Evolutionary conservation across 92 coral and sea anemone species (phyloP).

Genomic region (Parazoanthus atlanticus): DNA sequence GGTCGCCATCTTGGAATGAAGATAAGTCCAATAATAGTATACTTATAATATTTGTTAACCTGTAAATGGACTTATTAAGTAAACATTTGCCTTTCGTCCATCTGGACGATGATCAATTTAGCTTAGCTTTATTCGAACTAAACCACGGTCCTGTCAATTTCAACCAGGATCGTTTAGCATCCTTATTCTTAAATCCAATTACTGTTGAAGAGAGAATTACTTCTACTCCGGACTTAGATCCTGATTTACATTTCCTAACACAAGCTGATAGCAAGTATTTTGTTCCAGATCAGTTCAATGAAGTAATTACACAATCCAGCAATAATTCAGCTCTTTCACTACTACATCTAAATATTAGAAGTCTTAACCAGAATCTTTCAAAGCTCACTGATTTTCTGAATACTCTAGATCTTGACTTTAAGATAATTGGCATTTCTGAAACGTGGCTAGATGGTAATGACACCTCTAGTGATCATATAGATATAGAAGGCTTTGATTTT

Average conservation of each 20-base stretch:
- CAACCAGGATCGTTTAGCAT: neutral
- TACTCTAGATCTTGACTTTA: constrained; percentile 6
- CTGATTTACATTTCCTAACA: neutral
- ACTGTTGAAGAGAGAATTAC: neutral
- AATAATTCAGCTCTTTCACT: constrained; percentile 15
- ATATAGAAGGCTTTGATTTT: constrained; percentile 31
- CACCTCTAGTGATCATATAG: neutral
- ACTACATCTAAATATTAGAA: constrained; percentile 20
- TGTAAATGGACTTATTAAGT: constrained; percentile 1
- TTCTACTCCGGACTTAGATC: neutral
- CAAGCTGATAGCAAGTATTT: constrained; percentile 26
- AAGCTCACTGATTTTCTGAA: constrained; percentile 22
- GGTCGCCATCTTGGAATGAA: neutral
- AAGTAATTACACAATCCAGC: constrained; percentile 21
- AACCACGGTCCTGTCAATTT: constrained; percentile 7
- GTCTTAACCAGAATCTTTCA: constrained; percentile 18
- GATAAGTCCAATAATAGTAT: neutral
- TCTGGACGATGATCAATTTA: neutral
- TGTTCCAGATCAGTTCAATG: constrained; percentile 37
- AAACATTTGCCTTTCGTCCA: neutral
- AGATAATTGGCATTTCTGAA: constrained; percentile 39
- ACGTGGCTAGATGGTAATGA: constrained; percentile 31
- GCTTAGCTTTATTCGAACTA: constrained; percentile 10
- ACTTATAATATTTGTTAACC: neutral
- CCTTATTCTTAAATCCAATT: neutral